Conservation (phyloP, 2,797 vertebrate genomes). For the Manis pentadactyla region DNA sequence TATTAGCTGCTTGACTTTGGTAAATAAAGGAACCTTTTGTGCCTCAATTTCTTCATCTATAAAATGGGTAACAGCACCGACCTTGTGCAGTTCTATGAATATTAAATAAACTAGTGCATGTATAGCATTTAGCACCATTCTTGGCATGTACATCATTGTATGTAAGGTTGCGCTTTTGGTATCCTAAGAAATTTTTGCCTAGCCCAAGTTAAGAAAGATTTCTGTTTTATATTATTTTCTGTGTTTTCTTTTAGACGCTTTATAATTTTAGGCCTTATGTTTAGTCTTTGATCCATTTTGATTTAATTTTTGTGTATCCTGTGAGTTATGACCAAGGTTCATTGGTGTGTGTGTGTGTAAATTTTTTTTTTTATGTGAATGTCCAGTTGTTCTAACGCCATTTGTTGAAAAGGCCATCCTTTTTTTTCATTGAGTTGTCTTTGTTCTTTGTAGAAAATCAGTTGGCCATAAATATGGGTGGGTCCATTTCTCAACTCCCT, state of each 20-base stretch:
- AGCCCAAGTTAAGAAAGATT: conserved; percentile 3
- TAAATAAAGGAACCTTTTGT: not conserved
- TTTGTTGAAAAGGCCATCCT: not conserved
- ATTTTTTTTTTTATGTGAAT: not conserved
- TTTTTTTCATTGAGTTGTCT: not conserved
- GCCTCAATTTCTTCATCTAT: not conserved
- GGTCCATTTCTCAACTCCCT: not conserved
- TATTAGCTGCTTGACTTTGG: not conserved
- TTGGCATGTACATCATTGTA: not conserved
- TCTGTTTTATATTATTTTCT: not conserved
- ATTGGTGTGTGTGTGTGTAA: not conserved
- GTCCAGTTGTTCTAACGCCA: not conserved
- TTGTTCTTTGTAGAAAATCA: not conserved
- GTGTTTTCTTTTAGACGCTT: not conserved
- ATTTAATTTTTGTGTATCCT: not conserved
- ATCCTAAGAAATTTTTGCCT: not conserved
- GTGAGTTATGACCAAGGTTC: not conserved
- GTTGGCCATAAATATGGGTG: not conserved
- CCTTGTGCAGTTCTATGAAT: not conserved
- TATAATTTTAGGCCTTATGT: not conserved
- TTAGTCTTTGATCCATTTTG: conserved; percentile 22
- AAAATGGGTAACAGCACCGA: not conserved
- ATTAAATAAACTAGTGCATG: not conserved
- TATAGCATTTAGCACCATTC: not conserved
- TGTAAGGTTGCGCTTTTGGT: not conserved